Base-by-base conservation (phyloP, 1,140 invertebrate genomes). In the Aphaenogaster ashmeadi region DNA sequence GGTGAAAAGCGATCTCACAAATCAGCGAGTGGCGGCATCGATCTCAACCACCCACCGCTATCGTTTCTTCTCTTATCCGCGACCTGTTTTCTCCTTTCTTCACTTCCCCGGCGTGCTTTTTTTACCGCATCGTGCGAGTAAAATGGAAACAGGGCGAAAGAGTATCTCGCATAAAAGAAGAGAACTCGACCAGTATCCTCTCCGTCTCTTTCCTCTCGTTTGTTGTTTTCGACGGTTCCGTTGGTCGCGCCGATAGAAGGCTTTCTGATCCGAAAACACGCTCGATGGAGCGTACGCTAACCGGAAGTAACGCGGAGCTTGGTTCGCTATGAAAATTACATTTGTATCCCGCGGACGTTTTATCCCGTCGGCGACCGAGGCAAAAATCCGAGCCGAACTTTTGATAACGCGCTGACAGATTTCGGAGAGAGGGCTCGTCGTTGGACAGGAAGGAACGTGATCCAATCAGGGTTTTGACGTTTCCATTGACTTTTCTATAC, bases 11-110 rank as follows among this genome's bases (percentile, higher is more conserved):
- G 83, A 87, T 91, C 77, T 91, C 83, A 83, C 86, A 90, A 88
- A 91, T 91, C 89, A 86, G 86, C 75, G 64, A 88, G 58, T 83
- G 89, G 64, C 77, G 86, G 69, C 86, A 88, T 91, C 86, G 89
- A 86, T 81, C 86, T 88, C 86, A 50, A 64, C 60, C 21, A 80
- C 38, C 47, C 33, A 47, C 44, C 69, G 3, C 79, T 72, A 72
- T 77, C 72, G 15, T 27, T 47, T 47, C 21, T 60, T 69, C 58
- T 56, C 58, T 89, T n/a, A 52, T 33, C 38, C 52, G 27, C 67
- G 69, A 67, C 21, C 38, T 66, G 67, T 64, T 58, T 27, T 54
- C 56, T 80, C 27, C 21, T 41, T 66, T 54, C 36, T 52, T 50
- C 27, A 41, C 36, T 54, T 74, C 27, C n/a, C 33, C 54, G 33